Percentiles rank a stretch among this genome's conserved stretches.
phyloP scores from a whole-genome alignment of 2,113 vertebrate species.

The Australoheros scitulus region DNA sequence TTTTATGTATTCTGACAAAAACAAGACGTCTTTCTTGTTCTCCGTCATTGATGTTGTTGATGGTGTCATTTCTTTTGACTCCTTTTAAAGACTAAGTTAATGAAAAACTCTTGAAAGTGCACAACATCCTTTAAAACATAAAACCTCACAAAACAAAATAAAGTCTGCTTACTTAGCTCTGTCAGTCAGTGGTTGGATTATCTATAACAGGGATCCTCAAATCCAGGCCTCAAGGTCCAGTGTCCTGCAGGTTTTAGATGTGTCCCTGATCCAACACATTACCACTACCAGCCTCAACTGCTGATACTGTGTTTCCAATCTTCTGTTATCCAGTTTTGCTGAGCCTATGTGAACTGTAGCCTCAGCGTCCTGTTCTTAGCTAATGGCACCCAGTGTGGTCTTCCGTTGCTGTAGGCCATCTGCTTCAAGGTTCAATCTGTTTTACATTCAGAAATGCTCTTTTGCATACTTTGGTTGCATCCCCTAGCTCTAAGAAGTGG shows the following conservation, averaged over 20 bases:
- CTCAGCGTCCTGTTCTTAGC: too few species aligned
- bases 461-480: not conserved
- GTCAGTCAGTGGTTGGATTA: not conserved
- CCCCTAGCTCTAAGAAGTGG: too few species aligned
- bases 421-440: not conserved
- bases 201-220: too few species aligned
- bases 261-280: too few species aligned
- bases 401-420: not conserved
- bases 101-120: not conserved
- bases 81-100: not conserved
- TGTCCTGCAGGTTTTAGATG: too few species aligned
- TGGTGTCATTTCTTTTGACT: not conserved
- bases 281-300: not conserved
- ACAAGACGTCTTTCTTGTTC: not conserved
- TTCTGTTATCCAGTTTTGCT: not conserved
- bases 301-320: not conserved
- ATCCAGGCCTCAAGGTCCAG: too few species aligned
- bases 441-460: not conserved
- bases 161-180: not conserved
- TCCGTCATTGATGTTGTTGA: not conserved
- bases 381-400: not conserved
- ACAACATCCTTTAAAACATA: not conserved
- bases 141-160: not conserved
- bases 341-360: not conserved
- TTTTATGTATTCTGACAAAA: not conserved